Percentiles rank a stretch among this genome's conserved stretches.
These are phyloP conservation scores for Neocrepidodera transversa DNA, from an alignment of 2,888 invertebrate species.

Conservation along the genomic window DNA sequence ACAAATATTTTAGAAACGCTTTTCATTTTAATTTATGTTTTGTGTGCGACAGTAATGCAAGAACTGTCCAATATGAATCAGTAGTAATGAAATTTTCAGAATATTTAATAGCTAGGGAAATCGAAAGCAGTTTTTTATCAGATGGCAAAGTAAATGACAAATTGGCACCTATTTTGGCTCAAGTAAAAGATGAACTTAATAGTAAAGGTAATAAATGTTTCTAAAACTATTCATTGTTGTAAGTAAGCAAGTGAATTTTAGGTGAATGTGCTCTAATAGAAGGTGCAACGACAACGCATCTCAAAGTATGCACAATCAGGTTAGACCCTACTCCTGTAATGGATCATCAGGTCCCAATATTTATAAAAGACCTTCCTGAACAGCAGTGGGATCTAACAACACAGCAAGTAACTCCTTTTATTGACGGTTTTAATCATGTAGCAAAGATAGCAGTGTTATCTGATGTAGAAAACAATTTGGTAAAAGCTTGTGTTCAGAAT, in stretches of 20 bases:
- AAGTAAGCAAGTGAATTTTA: too few species aligned
- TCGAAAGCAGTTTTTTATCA: slow-evolving; percentile 86
- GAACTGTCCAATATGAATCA: slow-evolving; percentile 92
- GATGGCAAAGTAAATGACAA: slow-evolving; percentile 68
- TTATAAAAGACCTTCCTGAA: slow-evolving; percentile 60
- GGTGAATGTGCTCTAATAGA: slow-evolving; percentile 66
- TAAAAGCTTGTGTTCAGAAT: slow-evolving; percentile 94
- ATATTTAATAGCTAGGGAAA: slow-evolving; percentile 88
- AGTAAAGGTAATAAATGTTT: slow-evolving; percentile 67
- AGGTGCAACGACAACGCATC: slow-evolving; percentile 86
- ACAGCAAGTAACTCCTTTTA: slow-evolving; percentile 85
- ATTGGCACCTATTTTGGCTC: slow-evolving; percentile 77
- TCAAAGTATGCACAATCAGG: slow-evolving; percentile 85
- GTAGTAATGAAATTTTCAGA: slow-evolving; percentile 93
- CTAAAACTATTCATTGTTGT: too few species aligned
- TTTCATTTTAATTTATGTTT: slow-evolving; percentile 95
- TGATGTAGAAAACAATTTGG: slow-evolving; percentile 91
- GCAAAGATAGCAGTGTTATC: slow-evolving; percentile 88
- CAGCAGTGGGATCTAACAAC: slow-evolving; percentile 94
- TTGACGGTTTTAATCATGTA: slow-evolving; percentile 93
- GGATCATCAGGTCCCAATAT: slow-evolving; percentile 91
- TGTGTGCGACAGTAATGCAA: slow-evolving; percentile 88
- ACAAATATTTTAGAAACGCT: slow-evolving; percentile 89
- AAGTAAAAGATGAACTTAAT: slow-evolving; percentile 84
- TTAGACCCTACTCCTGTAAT: slow-evolving; percentile 82